Evolutionary conservation across 2,113 vertebrate species (phyloP).

Genomic region (Scolopax mira): DNA sequence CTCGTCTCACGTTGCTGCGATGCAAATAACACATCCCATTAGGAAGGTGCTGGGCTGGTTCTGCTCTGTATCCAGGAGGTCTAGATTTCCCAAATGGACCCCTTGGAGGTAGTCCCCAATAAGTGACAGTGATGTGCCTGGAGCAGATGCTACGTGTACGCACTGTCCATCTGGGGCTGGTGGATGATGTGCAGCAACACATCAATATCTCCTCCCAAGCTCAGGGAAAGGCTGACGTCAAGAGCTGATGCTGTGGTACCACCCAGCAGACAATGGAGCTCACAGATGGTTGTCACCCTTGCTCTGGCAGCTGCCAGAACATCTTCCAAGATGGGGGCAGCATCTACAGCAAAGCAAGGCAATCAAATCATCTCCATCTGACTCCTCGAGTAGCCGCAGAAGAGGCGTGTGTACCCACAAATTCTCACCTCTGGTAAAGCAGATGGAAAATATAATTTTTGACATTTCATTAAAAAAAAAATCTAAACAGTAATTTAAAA

Average conservation of each 20-base stretch:
- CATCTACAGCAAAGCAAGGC: background rate
- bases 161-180: fast-evolving
- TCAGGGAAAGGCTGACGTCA: fast-evolving
- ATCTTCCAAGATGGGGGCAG: background rate
- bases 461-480: background rate
- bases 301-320: background rate
- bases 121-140: background rate
- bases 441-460: background rate
- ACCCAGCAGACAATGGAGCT: background rate
- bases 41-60: background rate
- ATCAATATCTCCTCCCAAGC: background rate
- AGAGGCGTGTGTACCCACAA: background rate
- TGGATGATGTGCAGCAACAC: background rate
- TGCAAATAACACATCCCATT: background rate
- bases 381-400: background rate
- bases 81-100: background rate
- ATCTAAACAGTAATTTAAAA: background rate
- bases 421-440: background rate
- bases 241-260: background rate
- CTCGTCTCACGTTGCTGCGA: fast-evolving
- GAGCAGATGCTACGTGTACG: background rate
- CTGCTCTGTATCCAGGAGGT: background rate
- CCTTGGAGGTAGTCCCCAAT: fast-evolving
- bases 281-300: background rate
- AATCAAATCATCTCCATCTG: background rate